A percentile compares a stretch with the other conserved stretches of the same genome.
Evolutionary conservation across 2,797 vertebrate genomes (phyloP).

Genomic region (Gobionotothen gibberifrons): DNA sequence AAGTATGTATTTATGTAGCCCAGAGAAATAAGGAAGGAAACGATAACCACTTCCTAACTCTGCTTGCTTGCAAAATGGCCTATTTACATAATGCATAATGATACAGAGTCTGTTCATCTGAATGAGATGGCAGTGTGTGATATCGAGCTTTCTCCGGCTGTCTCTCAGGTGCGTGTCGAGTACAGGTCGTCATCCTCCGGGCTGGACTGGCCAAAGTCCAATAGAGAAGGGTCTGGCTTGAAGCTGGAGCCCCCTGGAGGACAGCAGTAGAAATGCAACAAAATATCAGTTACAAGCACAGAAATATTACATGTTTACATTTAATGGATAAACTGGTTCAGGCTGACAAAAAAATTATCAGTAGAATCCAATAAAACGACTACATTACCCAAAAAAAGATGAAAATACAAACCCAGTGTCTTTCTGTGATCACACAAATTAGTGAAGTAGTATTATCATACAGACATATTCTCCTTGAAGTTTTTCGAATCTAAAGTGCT

Average conservation of each 20-base stretch:
- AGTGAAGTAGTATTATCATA: too few relatives aligned
- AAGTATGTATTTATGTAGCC: constrained; percentile 22
- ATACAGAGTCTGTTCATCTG: constrained; percentile 21
- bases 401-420: too few relatives aligned
- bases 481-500: too few relatives aligned
- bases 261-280: constrained; percentile 40
- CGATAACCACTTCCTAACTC: constrained; percentile 34
- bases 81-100: constrained; percentile 38
- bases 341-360: background rate
- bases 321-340: background rate
- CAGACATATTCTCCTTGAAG: too few relatives aligned
- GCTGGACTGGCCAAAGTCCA: constrained; percentile 87
- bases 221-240: constrained; percentile 65
- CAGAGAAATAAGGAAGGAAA: constrained; percentile 54
- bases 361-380: too few relatives aligned
- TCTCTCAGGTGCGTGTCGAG: constrained; percentile 90
- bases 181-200: constrained; percentile 93
- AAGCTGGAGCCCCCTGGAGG: constrained; percentile 67
- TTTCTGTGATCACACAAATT: too few relatives aligned
- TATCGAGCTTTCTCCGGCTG: constrained; percentile 29
- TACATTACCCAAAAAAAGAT: too few relatives aligned
- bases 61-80: constrained; percentile 31
- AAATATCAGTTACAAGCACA: constrained; percentile 3
- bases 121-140: constrained; percentile 52
- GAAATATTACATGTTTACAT: background rate